Percentiles rank a stretch among this genome's conserved stretches.
These are phyloP conservation scores for Plagodis dolabraria DNA, from an alignment of 2,888 invertebrate species.

Conservation along the genomic window DNA sequence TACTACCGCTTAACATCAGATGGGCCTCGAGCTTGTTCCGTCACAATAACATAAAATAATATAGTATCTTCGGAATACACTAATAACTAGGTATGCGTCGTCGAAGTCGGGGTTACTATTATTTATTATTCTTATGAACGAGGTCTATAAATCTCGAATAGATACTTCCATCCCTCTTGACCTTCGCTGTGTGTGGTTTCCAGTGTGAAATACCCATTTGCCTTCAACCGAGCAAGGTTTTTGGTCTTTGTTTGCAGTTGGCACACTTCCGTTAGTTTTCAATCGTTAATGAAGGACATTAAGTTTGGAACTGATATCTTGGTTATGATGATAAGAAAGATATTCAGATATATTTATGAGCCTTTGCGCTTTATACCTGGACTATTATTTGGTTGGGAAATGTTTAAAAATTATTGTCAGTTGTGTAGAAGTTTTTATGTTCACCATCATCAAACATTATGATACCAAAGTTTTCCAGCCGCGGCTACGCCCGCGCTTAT, in stretches of 20 bases:
- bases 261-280: conserved; percentile 1
- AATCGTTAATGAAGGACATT: conserved; percentile 7
- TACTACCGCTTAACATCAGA: too few relatives aligned
- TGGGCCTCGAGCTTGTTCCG: too few relatives aligned
- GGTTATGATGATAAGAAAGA: neutral
- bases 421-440: too few relatives aligned
- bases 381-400: neutral
- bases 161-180: conserved; percentile 9
- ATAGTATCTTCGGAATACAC: too few relatives aligned
- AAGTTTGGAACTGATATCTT: neutral
- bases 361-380: neutral
- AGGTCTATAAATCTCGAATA: conserved; percentile 3
- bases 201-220: conserved; percentile 7
- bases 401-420: too few relatives aligned
- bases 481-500: too few relatives aligned
- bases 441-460: too few relatives aligned
- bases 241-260: neutral
- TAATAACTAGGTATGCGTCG: too few relatives aligned
- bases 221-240: conserved; percentile 13
- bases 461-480: too few relatives aligned
- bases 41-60: too few relatives aligned
- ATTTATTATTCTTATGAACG: neutral
- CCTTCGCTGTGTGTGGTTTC: conserved; percentile 11
- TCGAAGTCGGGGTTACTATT: too few relatives aligned
- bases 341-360: neutral